phyloP scores from a whole-genome alignment of 2,113 vertebrate genomes.

The Antechinus flavipes region DNA sequence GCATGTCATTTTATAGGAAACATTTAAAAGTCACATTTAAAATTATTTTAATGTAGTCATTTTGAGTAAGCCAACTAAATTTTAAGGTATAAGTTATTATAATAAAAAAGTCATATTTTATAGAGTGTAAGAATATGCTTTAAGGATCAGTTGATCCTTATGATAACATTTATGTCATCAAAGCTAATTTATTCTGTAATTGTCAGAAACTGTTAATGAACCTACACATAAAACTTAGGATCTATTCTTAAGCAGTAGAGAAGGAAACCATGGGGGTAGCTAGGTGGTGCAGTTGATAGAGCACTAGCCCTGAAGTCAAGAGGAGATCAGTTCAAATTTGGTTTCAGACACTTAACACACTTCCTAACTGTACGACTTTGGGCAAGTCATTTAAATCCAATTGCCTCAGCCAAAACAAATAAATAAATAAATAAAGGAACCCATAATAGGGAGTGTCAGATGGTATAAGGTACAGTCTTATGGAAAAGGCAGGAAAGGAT shows the following conservation, averaged over 20 bases:
- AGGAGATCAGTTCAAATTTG: no score
- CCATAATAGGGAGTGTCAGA: neutral
- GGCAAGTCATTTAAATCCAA: no score
- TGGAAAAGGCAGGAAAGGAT: neutral
- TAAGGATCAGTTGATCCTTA: neutral
- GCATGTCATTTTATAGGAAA: conserved; percentile 28
- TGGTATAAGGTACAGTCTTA: neutral
- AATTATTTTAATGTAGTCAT: conserved; percentile 32
- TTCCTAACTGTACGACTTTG: no score
- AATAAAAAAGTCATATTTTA: neutral
- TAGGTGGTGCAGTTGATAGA: no score
- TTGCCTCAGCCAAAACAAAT: no score
- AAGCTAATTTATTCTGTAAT: neutral
- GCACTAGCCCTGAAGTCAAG: no score
- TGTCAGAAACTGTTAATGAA: neutral
- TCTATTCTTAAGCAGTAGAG: neutral
- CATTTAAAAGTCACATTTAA: conserved; percentile 7
- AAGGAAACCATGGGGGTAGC: neutral
- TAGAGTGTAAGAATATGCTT: neutral
- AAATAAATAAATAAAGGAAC: no score
- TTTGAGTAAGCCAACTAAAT: conserved; percentile 17
- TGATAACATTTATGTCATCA: neutral
- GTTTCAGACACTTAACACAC: no score
- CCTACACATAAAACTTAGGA: neutral
- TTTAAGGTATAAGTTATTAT: neutral